phyloP scores from a whole-genome alignment of 1,140 invertebrate species.

The Muscidifurax raptorellus region DNA sequence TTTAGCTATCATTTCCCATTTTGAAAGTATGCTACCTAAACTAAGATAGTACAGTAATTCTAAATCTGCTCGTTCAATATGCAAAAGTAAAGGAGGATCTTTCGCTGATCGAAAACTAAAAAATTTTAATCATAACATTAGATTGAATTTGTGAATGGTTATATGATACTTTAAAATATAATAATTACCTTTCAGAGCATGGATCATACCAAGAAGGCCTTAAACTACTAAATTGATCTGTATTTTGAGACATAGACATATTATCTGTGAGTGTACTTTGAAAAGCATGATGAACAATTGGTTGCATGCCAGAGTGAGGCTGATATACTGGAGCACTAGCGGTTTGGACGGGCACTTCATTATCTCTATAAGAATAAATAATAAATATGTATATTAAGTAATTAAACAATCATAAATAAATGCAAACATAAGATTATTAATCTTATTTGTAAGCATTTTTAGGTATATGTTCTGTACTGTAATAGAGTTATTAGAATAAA shows the following conservation, averaged over 20 bases:
- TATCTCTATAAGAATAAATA: constrained; percentile 60
- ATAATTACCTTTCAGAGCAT: constrained; percentile 72
- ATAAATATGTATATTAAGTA: background rate
- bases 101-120: constrained; percentile 74
- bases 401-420: background rate
- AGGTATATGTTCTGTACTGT: too few relatives aligned
- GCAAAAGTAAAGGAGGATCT: constrained; percentile 75
- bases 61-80: constrained; percentile 77
- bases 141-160: constrained; percentile 6
- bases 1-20: constrained; percentile 76
- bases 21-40: constrained; percentile 68
- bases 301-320: constrained; percentile 58
- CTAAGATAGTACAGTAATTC: constrained; percentile 77
- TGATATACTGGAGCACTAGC: constrained; percentile 65
- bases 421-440: too few relatives aligned
- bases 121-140: constrained; percentile 19
- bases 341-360: constrained; percentile 60
- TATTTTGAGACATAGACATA: constrained; percentile 63
- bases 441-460: too few relatives aligned
- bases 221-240: constrained; percentile 74
- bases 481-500: constrained; percentile 25
- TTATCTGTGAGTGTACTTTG: constrained; percentile 64
- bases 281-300: constrained; percentile 61
- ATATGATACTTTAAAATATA: constrained; percentile 19
- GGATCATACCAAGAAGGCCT: constrained; percentile 77